phyloP scores from a whole-genome alignment of 2,888 invertebrate species.

The Crematogaster levior region DNA sequence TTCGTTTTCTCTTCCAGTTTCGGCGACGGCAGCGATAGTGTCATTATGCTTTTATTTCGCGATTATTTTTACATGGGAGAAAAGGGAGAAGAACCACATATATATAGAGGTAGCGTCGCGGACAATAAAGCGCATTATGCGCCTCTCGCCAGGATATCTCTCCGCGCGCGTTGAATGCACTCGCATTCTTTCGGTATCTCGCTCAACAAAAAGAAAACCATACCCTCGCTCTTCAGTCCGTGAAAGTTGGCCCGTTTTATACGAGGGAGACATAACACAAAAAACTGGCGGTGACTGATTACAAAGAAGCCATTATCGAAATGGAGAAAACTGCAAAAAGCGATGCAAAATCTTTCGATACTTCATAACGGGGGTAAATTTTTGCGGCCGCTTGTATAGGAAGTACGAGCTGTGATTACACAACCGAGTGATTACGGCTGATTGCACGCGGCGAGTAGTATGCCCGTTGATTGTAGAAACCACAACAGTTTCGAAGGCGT shows the following conservation, averaged over 20 bases:
- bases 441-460: conserved; percentile 18
- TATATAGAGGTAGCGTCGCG: conserved; percentile 8
- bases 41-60: conserved; percentile 16
- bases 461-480: conserved; percentile 21
- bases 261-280: not conserved
- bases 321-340: conserved; percentile 14
- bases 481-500: conserved; percentile 19
- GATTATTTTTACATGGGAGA: conserved; percentile 33
- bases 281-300: conserved; percentile 31
- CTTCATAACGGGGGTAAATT: not conserved
- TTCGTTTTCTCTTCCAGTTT: not conserved
- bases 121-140: conserved; percentile 61
- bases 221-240: not conserved
- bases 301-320: conserved; percentile 39
- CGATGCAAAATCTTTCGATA: conserved; percentile 4
- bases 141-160: conserved; percentile 5
- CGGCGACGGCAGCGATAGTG: not conserved
- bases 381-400: conserved; percentile 28
- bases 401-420: conserved; percentile 19
- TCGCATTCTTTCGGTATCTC: conserved; percentile 33
- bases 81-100: not conserved
- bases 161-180: conserved; percentile 43
- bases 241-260: conserved; percentile 17
- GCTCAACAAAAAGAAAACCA: not conserved
- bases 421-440: conserved; percentile 33